Evolutionary conservation across 2,888 invertebrate genomes (phyloP), one percentile per base, ranked within the genome.

Genomic region (Xestia rhomboidea): DNA sequence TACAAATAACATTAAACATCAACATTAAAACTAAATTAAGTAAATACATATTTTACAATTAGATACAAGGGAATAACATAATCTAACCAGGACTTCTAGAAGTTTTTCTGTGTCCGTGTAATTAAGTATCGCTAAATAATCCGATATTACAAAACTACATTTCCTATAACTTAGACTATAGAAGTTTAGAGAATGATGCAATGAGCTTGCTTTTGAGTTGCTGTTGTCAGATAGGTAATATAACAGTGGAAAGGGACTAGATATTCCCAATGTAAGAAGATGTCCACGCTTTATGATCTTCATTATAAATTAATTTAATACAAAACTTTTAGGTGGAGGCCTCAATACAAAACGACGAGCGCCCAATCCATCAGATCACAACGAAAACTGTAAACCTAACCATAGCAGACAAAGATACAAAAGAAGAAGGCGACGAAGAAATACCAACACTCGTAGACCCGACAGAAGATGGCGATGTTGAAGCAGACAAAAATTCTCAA

Each of bases 401-500:
- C 5, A 89, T 94, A 79, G 70, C 81, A 44, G 88, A 92, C 54
- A 85, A 89, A 49, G 81, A 73, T 70, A 83, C 57, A 62, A 64
- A 79, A 63, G 69, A 54, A 54, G 72, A 64, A 64, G 91, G 92
- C 24, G 69, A 82, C 41, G 63, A 73, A 63, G 88, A 91, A 82
- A 78, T 92, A 84, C 95, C 94, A n/a, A 90, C 88, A 57, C 86
- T 94, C 38, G 89, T 93, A 57, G 54, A 76, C 51, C 72, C 87
- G 8, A 71, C 67, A 77, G 57, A 66, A 57, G 87, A 90, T 27
- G n/a, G 72, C 24, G 73, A 79, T 21, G 63, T 64, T 49, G 89
- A 91, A 70, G 5, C 95, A 44, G 97, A 97, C 89, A 97, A 95
- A 73, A 97, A 96, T 88, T 97, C 97, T 0, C 97, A 97, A 77